Conservation (phyloP, 2,113 vertebrate genomes). For the Eupsittula cactorum region DNA sequence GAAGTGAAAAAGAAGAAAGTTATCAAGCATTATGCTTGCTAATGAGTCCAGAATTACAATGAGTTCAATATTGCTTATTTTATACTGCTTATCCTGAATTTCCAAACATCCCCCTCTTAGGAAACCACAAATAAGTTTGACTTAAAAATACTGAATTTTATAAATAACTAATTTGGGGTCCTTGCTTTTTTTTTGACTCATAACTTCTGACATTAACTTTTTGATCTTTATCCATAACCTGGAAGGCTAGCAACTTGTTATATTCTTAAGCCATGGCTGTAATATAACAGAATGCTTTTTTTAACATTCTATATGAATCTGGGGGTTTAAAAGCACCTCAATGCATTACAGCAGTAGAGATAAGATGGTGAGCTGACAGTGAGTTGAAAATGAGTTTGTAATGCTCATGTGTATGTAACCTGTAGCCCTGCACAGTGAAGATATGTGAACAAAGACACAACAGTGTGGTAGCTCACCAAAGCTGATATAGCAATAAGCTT, state of each 20-base stretch:
- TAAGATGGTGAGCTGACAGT: neutral
- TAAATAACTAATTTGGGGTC: fast-evolving
- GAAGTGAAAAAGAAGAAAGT: neutral
- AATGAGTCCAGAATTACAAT: neutral
- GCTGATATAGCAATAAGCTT: neutral
- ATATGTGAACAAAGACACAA: neutral
- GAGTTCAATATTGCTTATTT: neutral
- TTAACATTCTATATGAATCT: neutral
- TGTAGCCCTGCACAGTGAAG: neutral
- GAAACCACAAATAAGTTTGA: neutral
- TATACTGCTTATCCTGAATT: neutral
- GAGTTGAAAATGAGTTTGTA: neutral
- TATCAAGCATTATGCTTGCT: neutral
- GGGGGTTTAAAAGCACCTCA: neutral
- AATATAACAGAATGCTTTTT: neutral
- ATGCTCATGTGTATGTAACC: neutral
- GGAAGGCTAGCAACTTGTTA: neutral
- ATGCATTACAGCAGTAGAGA: neutral
- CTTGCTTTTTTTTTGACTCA: neutral
- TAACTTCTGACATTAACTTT: neutral
- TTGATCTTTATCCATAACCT: neutral
- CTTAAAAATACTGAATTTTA: neutral
- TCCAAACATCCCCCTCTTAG: neutral
- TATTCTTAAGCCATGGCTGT: neutral
- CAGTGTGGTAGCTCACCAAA: neutral